Conservation (phyloP, 2,888 invertebrate species). For the Conchocele bisecta region DNA sequence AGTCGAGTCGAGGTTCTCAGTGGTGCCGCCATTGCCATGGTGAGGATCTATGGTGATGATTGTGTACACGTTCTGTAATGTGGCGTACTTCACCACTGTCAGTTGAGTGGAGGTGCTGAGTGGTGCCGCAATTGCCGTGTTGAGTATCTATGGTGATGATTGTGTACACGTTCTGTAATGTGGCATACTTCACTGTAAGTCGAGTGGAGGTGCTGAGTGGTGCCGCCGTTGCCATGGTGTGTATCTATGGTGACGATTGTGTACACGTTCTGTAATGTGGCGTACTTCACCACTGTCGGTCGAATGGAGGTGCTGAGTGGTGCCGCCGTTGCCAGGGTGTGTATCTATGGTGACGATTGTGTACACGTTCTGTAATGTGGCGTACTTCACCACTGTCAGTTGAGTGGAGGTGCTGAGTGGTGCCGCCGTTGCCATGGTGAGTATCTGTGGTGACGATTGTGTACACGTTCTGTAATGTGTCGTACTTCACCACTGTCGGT, state of each 20-base stretch:
- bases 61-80: too few relatives aligned
- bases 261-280: constrained; percentile 96
- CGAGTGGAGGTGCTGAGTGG: constrained; percentile 95
- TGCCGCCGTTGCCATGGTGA: constrained; percentile 97
- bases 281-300: constrained; percentile 97
- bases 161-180: constrained; percentile 96
- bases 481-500: constrained; percentile 97
- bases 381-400: constrained; percentile 97
- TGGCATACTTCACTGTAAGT: constrained; percentile 98
- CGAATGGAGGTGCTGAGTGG: constrained; percentile 95
- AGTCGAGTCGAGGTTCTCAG: constrained; percentile 95
- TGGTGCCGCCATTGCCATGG: constrained; percentile 98
- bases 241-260: constrained; percentile 96
- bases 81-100: too few relatives aligned
- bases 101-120: too few relatives aligned
- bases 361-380: constrained; percentile 96
- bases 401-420: constrained; percentile 95
- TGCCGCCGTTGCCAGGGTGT: constrained; percentile 97
- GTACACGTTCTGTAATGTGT: constrained; percentile 96
- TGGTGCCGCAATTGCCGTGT: too few relatives aligned
- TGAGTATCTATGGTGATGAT: constrained; percentile 98
- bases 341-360: constrained; percentile 96
- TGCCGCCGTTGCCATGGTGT: constrained; percentile 97
- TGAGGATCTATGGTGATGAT: too few relatives aligned
- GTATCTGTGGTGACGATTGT: constrained; percentile 95